phyloP scores from a whole-genome alignment of 2,888 invertebrate species.

The Sylvicola cinctus region DNA sequence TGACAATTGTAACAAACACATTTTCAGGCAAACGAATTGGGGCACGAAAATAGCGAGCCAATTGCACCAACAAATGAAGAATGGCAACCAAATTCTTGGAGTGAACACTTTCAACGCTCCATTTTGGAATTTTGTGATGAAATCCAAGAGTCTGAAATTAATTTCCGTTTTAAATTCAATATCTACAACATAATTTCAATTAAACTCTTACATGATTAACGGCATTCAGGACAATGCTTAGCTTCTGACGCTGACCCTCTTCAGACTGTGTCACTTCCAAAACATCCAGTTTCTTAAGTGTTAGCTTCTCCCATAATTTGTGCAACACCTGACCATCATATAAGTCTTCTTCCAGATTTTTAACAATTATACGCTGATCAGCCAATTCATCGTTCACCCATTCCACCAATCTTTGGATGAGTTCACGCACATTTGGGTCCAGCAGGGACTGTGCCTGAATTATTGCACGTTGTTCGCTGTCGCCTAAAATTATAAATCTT shows the following conservation, averaged over 20 bases:
- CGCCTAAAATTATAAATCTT: constrained; percentile 35
- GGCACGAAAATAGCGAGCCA: constrained; percentile 84
- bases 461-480: constrained; percentile 92
- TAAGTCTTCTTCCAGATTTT: constrained; percentile 88
- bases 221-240: constrained; percentile 69
- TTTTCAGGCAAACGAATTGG: constrained; percentile 93
- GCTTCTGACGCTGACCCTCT: constrained; percentile 88
- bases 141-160: constrained; percentile 39
- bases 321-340: constrained; percentile 86
- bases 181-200: neutral
- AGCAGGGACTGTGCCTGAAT: constrained; percentile 76
- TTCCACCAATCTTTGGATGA: constrained; percentile 73
- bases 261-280: constrained; percentile 98
- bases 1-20: constrained; percentile 79
- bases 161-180: constrained; percentile 1
- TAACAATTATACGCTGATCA: constrained; percentile 88
- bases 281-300: constrained; percentile 77
- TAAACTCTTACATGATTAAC: constrained; percentile 50
- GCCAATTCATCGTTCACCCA: constrained; percentile 99
- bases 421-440: constrained; percentile 66
- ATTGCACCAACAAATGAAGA: constrained; percentile 76
- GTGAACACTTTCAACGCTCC: constrained; percentile 94
- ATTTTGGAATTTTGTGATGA: constrained; percentile 62
- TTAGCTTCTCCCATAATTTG: constrained; percentile 61
- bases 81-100: constrained; percentile 93